Evolutionary conservation across 1,140 invertebrate genomes (phyloP).

Genomic region (Drosophila ficusphila): DNA sequence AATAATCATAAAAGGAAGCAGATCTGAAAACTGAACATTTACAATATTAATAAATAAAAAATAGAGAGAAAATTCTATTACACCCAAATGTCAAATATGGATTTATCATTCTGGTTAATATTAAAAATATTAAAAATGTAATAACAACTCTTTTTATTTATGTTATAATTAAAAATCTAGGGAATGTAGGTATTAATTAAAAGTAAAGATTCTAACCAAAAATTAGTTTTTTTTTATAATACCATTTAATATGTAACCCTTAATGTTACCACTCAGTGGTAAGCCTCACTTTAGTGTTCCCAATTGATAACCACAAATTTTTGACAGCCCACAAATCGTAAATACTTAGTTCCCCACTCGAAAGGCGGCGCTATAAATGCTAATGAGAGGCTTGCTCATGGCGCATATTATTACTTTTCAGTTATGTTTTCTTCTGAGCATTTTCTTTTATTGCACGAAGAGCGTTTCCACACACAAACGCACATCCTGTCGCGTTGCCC

Average conservation of each 20-base stretch:
- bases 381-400: slow-evolving; percentile 44
- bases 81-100: too few relatives aligned
- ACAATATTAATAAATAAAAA: too few relatives aligned
- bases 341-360: slow-evolving; percentile 31
- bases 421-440: slow-evolving; percentile 10
- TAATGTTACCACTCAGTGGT: too few relatives aligned
- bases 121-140: too few relatives aligned
- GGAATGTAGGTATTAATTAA: too few relatives aligned
- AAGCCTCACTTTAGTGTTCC: neutral
- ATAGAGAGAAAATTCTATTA: too few relatives aligned
- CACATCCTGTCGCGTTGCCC: slow-evolving; percentile 29
- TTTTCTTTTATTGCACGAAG: slow-evolving; percentile 30
- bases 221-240: neutral
- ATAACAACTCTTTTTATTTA: too few relatives aligned
- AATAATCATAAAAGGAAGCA: too few relatives aligned
- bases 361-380: slow-evolving; percentile 58
- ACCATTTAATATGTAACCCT: neutral
- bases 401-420: slow-evolving; percentile 45
- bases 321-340: slow-evolving; percentile 47
- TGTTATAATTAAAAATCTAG: too few relatives aligned
- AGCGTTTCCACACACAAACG: slow-evolving; percentile 8
- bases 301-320: slow-evolving; percentile 33
- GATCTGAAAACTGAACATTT: too few relatives aligned
- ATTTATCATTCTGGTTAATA: too few relatives aligned
- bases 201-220: too few relatives aligned